A percentile compares a stretch with the other conserved stretches of the same genome.
These are phyloP conservation scores for Tetragnatha versicolor DNA, from an alignment of 1,140 invertebrate genomes.

Conservation along the genomic window DNA sequence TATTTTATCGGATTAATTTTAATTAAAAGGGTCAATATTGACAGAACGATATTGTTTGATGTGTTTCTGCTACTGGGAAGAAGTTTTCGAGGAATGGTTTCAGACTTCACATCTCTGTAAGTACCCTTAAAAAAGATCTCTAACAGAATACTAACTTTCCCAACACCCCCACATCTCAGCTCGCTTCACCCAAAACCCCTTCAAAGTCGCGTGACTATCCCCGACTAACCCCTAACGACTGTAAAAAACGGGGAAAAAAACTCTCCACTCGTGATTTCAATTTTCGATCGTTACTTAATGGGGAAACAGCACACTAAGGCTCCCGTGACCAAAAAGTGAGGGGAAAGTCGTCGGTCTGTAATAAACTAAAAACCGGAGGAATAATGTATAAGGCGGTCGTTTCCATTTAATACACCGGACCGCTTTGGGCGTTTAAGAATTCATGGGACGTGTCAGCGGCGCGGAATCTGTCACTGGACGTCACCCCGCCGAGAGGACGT, in stretches of 20 bases:
- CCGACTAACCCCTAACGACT: not conserved
- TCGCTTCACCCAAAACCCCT: too few species aligned
- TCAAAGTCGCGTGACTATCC: too few species aligned
- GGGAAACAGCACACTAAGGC: slow-evolving; percentile 12
- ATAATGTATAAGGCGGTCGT: slow-evolving; percentile 40
- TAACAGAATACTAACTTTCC: too few species aligned
- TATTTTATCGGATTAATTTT: too few species aligned
- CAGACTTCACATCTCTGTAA: too few species aligned
- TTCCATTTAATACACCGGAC: slow-evolving; percentile 27
- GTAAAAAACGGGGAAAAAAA: not conserved
- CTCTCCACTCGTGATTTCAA: slow-evolving; percentile 24
- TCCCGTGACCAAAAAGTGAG: not conserved
- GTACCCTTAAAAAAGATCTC: too few species aligned
- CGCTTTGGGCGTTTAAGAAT: slow-evolving; percentile 45
- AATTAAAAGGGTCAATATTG: too few species aligned
- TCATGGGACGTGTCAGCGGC: slow-evolving; percentile 25
- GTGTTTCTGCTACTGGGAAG: too few species aligned
- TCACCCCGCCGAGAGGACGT: not conserved
- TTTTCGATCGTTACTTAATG: slow-evolving; percentile 52
- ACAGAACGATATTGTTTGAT: too few species aligned
- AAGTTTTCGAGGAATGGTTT: too few species aligned
- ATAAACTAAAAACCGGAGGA: not conserved
- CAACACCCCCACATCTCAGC: too few species aligned
- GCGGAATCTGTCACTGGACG: slow-evolving; percentile 26
- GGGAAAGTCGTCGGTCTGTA: not conserved